These are phyloP conservation scores for Belonocnema kinseyi DNA, from an alignment of 1,140 invertebrate species.

Conservation along the genomic window DNA sequence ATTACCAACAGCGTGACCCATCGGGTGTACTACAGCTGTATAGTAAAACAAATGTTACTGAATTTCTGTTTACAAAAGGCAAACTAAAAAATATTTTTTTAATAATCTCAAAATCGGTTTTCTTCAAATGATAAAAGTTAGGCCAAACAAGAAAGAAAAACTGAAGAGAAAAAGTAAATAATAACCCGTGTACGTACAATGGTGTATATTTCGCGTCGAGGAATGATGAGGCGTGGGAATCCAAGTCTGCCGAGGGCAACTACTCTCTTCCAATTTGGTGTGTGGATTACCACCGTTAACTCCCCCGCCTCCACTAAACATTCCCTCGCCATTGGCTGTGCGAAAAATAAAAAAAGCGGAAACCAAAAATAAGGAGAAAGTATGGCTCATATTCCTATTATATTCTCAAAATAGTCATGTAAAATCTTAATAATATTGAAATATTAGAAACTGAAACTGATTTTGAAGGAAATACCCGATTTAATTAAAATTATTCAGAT, in stretches of 20 bases:
- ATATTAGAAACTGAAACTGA: too few relatives aligned
- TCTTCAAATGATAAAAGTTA: too few relatives aligned
- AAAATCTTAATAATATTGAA: too few relatives aligned
- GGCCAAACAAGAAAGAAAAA: constrained; percentile 22
- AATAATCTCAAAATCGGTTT: too few relatives aligned
- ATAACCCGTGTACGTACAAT: constrained; percentile 69
- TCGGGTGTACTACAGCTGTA: constrained; percentile 72
- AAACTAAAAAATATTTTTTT: constrained; percentile 7
- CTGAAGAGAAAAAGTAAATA: constrained; percentile 42
- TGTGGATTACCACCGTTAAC: constrained; percentile 68
- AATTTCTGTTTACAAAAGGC: not conserved
- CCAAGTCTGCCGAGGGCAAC: constrained; percentile 74
- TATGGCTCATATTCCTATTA: not conserved
- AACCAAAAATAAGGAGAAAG: constrained; percentile 43
- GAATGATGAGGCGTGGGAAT: constrained; percentile 73
- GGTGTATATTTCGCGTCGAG: constrained; percentile 71
- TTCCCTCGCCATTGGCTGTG: constrained; percentile 73
- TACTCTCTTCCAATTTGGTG: constrained; percentile 72
- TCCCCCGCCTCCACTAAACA: constrained; percentile 70
- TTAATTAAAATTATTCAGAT: too few relatives aligned
- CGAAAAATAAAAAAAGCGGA: constrained; percentile 65
- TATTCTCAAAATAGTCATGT: too few relatives aligned
- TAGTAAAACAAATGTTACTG: constrained; percentile 56
- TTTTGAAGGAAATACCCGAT: too few relatives aligned
- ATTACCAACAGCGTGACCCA: constrained; percentile 69